Base-by-base conservation (phyloP, 1,140 invertebrate genomes). In the Adelges cooleyi region DNA sequence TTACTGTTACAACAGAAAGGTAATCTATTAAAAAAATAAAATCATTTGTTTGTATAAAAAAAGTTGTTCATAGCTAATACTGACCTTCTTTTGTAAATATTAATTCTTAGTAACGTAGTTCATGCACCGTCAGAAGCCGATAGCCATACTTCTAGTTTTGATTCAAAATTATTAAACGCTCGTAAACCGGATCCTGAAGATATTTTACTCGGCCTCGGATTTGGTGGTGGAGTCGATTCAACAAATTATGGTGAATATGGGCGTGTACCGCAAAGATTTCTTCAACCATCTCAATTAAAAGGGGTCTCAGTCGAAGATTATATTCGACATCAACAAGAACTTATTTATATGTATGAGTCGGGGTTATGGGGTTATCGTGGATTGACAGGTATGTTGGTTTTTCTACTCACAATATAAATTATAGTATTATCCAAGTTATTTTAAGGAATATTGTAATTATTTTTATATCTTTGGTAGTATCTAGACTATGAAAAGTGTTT, bases 101-200 rank as follows among this genome's bases (percentile, higher is more conserved):
- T 66, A 40, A 13, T 46, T 9, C 33, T 46, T 40, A 66, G 50
- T 65, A 52, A 65, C 46, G 17, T 62, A 20, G 56, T 62, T 33
- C 50, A 44, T 52, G 68, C 69, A 50, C 68, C 68, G 27, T 69
- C 68, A 23, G 71, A 78, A 67, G 72, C 71, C 17, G 84, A 82
- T 29, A 87, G 86, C 73, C 81, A 84, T 66, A 84, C 83, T 67
- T 85, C 83, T 52, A 86, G 84, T 71, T 83, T 88, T 13, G 82
- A 88, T 72, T 86, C 85, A 72, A 59, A 53, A 33, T 77, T 87
- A 46, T 72, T 89, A 66, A 86, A 87, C 69, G 76, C 83, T 9
- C 76, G 86, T 59, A 81, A 79, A 71, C 82, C 85, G 3, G 86
- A 89, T 76, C 86, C 86, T 1, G 85, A 88, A 74, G 84, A 85